A percentile compares a stretch with the other conserved stretches of the same genome.
phyloP scores from a whole-genome alignment of 2,888 invertebrate species.

The Laspeyria flexula region DNA sequence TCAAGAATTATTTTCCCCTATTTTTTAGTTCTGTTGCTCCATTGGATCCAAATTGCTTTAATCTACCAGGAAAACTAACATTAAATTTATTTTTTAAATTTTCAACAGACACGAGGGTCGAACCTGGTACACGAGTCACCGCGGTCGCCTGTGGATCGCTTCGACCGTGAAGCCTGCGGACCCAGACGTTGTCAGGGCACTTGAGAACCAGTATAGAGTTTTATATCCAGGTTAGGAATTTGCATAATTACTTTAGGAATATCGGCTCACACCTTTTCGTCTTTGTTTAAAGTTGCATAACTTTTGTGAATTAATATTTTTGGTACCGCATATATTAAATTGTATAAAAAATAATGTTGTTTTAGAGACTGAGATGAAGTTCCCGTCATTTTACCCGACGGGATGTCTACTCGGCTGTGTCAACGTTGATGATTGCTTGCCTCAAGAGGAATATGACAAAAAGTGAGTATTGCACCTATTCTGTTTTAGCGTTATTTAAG shows the following conservation, averaged over 20 bases:
- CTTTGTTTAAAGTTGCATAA: too few species aligned
- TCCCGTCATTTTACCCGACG: slow-evolving; percentile 94
- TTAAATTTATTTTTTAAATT: slow-evolving; percentile 28
- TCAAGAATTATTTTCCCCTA: too few species aligned
- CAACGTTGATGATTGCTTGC: slow-evolving; percentile 93
- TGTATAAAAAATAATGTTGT: background rate
- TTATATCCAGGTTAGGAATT: slow-evolving; percentile 87
- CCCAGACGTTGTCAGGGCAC: slow-evolving; percentile 87
- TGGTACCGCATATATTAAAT: too few species aligned
- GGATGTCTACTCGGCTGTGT: slow-evolving; percentile 96
- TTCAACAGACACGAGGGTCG: slow-evolving; percentile 97
- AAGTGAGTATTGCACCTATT: slow-evolving; percentile 57
- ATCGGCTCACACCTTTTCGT: too few species aligned
- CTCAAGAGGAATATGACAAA: slow-evolving; percentile 94
- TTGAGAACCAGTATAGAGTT: slow-evolving; percentile 90
- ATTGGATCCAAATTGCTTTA: too few species aligned
- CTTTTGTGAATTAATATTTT: too few species aligned
- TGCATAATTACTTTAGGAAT: background rate
- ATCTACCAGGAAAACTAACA: background rate
- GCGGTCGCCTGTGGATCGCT: slow-evolving; percentile 98
- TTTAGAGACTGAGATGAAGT: slow-evolving; percentile 88
- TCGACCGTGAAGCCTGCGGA: slow-evolving; percentile 92
- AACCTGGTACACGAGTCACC: slow-evolving; percentile 96
- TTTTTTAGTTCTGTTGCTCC: too few species aligned
- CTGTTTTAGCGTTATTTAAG: too few species aligned